Evolutionary conservation across 2,113 vertebrate species (phyloP), one percentile per base, ranked within the genome.

Genomic region (Atherinomorus stipes): DNA sequence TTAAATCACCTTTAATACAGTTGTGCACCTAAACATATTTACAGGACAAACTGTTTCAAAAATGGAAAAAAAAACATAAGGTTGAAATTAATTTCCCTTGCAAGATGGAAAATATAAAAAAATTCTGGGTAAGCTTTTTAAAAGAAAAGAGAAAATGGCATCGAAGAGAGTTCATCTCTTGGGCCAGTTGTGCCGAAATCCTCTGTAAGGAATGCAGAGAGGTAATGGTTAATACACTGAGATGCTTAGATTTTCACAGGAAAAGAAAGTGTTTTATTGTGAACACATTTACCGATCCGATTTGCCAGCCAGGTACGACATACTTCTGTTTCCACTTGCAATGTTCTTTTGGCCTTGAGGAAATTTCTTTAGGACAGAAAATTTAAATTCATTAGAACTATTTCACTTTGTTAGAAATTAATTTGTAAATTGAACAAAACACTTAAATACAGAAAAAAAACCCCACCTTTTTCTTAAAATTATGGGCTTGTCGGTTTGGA

Each of bases 121-220:
- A 4, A 7, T 19, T 63, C 51, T 79, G 23, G 76, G 54, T 0
- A 53, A 11, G 28, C 45, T 28, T 23, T 19, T n/a, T 21, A 44
- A 74, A 81, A 58, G 23, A 64, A 37, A 11, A 78, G 1, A 64
- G 34, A 77, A 84, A 68, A 74, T 4, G 0, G 11, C 16, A 26
- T 56, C 4, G 64, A 38, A 40, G 37, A 28, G 49, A 4, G 49
- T 79, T 82, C 95, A 98, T 97, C 97, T 99, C 91, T 96, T 97
- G 1, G 98, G 97, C 97, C 98, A 98, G 78, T 94, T 96, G 58
- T 97, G 93, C 18, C 89, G 92, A 59, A 96, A 96, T 67, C 95
- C 94, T 89, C 98, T 99, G 94, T 12, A 77, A 58, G 74, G 51
- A 62, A 78, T 5, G 77, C 78, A 76, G 59, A 72, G 4, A 73